Percentiles rank a stretch among this genome's conserved stretches.
Conservation (phyloP, 2,888 invertebrate genomes). For the Bugulina stolonifera region DNA sequence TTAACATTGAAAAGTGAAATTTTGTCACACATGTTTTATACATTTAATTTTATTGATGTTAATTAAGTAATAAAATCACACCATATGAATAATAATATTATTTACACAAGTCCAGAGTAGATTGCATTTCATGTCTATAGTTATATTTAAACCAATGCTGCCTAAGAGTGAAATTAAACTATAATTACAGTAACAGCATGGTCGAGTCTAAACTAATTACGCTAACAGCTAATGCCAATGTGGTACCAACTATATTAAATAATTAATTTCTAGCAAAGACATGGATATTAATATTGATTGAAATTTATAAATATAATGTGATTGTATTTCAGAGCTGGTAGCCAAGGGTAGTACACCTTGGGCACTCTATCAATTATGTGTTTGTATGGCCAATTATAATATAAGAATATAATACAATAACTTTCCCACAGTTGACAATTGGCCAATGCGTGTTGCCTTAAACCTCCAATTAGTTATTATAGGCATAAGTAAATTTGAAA, state of each 20-base stretch:
- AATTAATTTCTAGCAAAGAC: background rate
- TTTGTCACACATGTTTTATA: too few species aligned
- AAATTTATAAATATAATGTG: background rate
- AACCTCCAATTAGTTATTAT: background rate
- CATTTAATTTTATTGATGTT: too few species aligned
- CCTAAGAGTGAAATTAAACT: too few species aligned
- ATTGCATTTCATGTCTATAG: too few species aligned
- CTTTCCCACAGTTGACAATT: constrained; percentile 15
- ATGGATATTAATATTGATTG: background rate
- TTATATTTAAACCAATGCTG: too few species aligned
- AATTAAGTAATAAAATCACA: too few species aligned
- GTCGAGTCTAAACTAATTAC: background rate
- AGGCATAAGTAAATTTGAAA: background rate
- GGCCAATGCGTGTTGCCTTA: constrained; percentile 10
- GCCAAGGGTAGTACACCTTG: background rate
- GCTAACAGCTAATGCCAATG: background rate
- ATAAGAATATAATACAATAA: constrained; percentile 19
- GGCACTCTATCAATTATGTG: constrained; percentile 19
- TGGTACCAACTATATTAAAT: background rate
- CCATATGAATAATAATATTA: too few species aligned
- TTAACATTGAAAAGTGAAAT: too few species aligned
- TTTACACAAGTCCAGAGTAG: too few species aligned
- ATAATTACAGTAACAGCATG: background rate
- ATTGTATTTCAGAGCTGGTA: background rate
- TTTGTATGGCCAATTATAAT: constrained; percentile 22